Base-by-base conservation (phyloP, 1,140 invertebrate genomes). In the Calliphora vicina region DNA sequence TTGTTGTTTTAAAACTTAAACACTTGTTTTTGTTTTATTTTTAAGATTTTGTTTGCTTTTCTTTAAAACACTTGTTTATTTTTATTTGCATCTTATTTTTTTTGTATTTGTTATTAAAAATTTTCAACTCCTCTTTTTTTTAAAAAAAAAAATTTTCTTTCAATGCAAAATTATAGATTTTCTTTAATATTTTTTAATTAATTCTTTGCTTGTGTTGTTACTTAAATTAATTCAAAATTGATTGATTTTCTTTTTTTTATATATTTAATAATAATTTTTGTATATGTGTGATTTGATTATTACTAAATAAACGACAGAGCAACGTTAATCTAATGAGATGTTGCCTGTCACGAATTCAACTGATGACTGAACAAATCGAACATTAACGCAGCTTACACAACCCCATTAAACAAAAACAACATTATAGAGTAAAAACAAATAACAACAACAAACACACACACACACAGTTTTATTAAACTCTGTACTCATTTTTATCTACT, bases 331-430 rank as follows among this genome's bases (percentile, higher is more conserved):
- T 84, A 85, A 85, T 85, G 85, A 87, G 88, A 88, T 87, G 88
- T 90, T 87, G 86, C 87, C 88, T 88, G 88, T 89, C 88, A 90
- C 87, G 88, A 89, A 88, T 89, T 88, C 88, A 88, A 88, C 88
- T 89, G 87, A 88, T 87, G 88, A 89, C 88, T 89, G 87, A 90
- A 89, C 85, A 88, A 85, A 87, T 86, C 82, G 87, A 87, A 87
- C 85, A 84, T 82, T 85, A 85, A 87, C 86, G 85, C 86, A 87
- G 87, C 86, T 85, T 84, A 85, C 86, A 88, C 88, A 90, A 90
- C 88, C 88, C 88, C 86, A 78, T 78, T 78, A 43, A 78, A 78
- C 74, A 78, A 78, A 78, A 78, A 84, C 84, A 83, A 85, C 83
- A 73, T 83, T 67, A 76, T 67, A 83, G 72, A 73, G 42, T 82